Evolutionary conservation across 2,797 vertebrate species (phyloP), one percentile per base, ranked within the genome.

Genomic region (Melanotaenia parkinsoni): DNA sequence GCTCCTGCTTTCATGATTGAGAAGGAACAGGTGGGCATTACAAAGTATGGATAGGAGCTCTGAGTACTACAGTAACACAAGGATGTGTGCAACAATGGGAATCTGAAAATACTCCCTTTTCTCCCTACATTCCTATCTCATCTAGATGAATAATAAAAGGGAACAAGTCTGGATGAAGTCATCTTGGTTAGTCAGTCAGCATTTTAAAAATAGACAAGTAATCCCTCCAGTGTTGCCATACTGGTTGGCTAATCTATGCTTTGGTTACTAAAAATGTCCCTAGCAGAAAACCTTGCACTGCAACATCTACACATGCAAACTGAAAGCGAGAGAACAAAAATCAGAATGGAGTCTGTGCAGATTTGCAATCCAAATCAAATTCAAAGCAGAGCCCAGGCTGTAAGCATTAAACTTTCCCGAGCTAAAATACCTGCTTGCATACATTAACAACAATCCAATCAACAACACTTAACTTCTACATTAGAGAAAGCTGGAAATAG

Each of bases 341-440:
- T 33, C 40, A 33, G 33, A 10, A 3, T 14, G 1, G 58, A 76
- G 58, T 79, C 54, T 0, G 63, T 14, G 1, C 62, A 71, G 51
- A 91, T 94, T 94, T 95, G 92, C 92, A 93, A 93, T 85, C 70
- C 90, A 94, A 94, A 94, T 64, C 63, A 86, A 65, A 94, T 90
- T 91, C 93, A 94, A 95, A 95, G 80, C 79, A 90, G 88, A 60
- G 70, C 70, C 67, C 45, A 32, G 58, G 18, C 62, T 51, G 38
- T 77, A 63, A 70, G 59, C 68, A 60, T 61, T 62, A 32, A 81
- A 69, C 62, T 66, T 45, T 63, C 22, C 79, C 28, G 40, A 72
- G 76, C 63, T 63, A 54, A n/a, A 22, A 24, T 20, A 32, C 33
- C 67, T 53, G 70, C 67, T 47, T 60, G 1, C 24, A 69, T 67